Conservation (phyloP, 2,113 vertebrate genomes). For the Haliaeetus leucogaster region DNA sequence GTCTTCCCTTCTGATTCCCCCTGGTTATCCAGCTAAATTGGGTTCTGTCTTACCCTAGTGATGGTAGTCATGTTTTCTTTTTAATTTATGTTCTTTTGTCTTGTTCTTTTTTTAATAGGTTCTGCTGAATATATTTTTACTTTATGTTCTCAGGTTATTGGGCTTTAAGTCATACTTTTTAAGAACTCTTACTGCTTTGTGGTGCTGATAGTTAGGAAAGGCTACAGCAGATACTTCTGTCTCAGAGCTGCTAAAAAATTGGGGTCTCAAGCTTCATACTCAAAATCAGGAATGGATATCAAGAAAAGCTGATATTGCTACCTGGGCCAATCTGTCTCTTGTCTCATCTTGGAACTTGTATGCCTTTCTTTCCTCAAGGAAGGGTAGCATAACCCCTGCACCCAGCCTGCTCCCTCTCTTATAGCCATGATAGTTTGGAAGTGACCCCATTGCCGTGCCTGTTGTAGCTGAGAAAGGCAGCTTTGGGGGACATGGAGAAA, state of each 20-base stretch:
- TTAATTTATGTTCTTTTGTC: neutral
- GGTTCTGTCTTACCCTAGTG: neutral
- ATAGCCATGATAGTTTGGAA: neutral
- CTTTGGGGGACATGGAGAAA: neutral
- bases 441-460: neutral
- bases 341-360: neutral
- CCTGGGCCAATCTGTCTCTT: neutral
- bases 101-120: neutral
- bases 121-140: neutral
- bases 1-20: neutral
- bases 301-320: neutral
- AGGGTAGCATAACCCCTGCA: neutral
- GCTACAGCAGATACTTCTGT: neutral
- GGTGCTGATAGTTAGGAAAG: neutral
- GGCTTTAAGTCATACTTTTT: neutral
- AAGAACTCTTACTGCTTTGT: neutral
- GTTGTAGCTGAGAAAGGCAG: neutral
- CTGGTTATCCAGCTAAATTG: neutral
- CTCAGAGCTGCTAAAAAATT: neutral
- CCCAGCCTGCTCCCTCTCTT: neutral
- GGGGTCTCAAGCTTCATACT: neutral
- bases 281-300: neutral
- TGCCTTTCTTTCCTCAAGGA: neutral
- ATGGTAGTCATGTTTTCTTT: neutral
- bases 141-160: neutral